Conservation (phyloP, 2,797 vertebrate species). For the Malurus leucopterus region DNA sequence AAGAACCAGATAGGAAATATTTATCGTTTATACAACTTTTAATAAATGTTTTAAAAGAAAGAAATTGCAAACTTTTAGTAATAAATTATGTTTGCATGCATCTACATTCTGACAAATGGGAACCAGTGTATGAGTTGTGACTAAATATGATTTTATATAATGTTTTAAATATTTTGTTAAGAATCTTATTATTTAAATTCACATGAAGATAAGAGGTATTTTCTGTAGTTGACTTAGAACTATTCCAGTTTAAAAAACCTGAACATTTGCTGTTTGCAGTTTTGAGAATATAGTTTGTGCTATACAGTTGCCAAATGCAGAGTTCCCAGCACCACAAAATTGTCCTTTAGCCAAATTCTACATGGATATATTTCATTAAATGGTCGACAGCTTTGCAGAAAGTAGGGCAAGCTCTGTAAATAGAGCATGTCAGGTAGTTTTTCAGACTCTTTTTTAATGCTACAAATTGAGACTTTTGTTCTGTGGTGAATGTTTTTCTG, state of each 20-base stretch:
- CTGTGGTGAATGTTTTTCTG: neutral
- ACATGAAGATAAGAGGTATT: neutral
- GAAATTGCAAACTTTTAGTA: neutral
- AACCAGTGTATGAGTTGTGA: neutral
- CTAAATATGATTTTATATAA: neutral
- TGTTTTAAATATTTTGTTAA: neutral
- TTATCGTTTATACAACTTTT: neutral
- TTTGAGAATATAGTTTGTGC: neutral
- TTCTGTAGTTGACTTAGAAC: neutral
- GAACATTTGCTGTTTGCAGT: neutral
- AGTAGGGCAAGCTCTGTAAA: neutral
- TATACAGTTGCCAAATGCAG: neutral
- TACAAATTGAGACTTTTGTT: neutral
- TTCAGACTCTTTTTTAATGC: neutral
- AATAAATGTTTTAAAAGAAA: neutral
- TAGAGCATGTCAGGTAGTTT: neutral
- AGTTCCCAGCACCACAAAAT: neutral
- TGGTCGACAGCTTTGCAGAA: neutral
- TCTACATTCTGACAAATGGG: neutral
- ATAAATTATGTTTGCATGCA: neutral
- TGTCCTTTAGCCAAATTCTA: neutral
- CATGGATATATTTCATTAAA: neutral
- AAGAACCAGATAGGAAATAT: neutral
- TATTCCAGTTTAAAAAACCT: neutral
- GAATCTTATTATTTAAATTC: neutral